Evolutionary conservation across 2,113 vertebrate species (phyloP), one percentile per base, ranked within the genome.

Genomic region (Cebidichthys violaceus): DNA sequence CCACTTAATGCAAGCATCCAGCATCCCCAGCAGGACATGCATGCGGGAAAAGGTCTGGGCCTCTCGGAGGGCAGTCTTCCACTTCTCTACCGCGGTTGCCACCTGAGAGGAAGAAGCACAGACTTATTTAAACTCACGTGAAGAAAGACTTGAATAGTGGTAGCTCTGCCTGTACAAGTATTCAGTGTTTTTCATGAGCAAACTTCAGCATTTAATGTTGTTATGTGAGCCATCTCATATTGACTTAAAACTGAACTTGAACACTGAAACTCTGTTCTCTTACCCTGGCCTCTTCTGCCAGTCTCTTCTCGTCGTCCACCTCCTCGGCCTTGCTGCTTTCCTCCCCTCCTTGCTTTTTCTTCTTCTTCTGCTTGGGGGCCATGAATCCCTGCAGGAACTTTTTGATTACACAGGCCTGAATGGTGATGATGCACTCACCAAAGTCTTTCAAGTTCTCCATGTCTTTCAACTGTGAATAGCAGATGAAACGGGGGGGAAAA

Each of bases 321-420:
- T 99, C 98, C 75, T 99, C 98, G 0, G 93, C 82, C 87, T 97
- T 98, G 82, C 92, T 91, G 59, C 95, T 95, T 77, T 98, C 98
- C 6, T 97, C 98, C 18, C 92, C 95, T 43, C 92, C 96, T n/a
- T 95, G 94, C 93, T 96, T 98, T 84, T 93, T 97, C 90, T 96
- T 98, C 94, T 97, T 98, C 61, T 96, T 96, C 90, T 99, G 97
- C 82, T 98, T 99, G 41, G 98, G 98, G 67, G 98, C 98, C 98
- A 99, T 99, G 94, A 99, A 99, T 59, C 98, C 98, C 92, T 99
- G 98, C 66, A 99, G 94, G 91, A 99, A 99, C 93, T 99, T 99
- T 90, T 99, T 98, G 90, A 99, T 96, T 17, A 99, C 96, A 45
- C 97, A 96, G 78, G 96, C 96, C 84, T 99, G 98, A 73, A 99